These are phyloP conservation scores for Athene cunicularia DNA, from an alignment of 2,113 vertebrate species.

Conservation along the genomic window DNA sequence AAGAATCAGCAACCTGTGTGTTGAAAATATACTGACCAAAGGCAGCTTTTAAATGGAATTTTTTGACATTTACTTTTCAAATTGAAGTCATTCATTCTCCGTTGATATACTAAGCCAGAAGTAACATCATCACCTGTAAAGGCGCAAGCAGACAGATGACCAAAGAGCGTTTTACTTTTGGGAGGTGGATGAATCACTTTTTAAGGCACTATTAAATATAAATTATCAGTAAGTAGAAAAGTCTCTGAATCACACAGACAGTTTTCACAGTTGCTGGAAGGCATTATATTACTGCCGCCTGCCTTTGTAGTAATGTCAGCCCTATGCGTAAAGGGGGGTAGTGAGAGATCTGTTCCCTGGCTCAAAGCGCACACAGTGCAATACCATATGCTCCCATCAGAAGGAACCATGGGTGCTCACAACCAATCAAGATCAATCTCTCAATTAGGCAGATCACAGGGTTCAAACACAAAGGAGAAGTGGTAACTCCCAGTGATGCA, in stretches of 20 bases:
- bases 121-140: background rate
- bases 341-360: constrained; percentile 52
- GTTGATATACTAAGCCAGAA: background rate
- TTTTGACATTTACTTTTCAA: background rate
- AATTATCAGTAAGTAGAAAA: background rate
- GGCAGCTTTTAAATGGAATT: background rate
- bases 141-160: background rate
- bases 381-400: constrained; percentile 61
- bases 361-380: constrained; percentile 20
- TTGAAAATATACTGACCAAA: background rate
- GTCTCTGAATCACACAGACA: background rate
- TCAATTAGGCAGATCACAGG: constrained; percentile 47
- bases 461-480: constrained; percentile 58
- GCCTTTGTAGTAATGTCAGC: constrained; percentile 53
- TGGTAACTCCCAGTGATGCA: background rate
- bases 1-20: background rate
- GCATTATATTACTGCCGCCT: constrained; percentile 45
- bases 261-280: constrained; percentile 46
- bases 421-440: constrained; percentile 51
- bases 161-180: background rate
- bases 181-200: background rate
- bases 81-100: background rate
- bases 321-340: constrained; percentile 1
- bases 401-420: constrained; percentile 33
- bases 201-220: background rate